phyloP scores from a whole-genome alignment of 2,797 vertebrate species.

The Parauchenoglanis punctatus region DNA sequence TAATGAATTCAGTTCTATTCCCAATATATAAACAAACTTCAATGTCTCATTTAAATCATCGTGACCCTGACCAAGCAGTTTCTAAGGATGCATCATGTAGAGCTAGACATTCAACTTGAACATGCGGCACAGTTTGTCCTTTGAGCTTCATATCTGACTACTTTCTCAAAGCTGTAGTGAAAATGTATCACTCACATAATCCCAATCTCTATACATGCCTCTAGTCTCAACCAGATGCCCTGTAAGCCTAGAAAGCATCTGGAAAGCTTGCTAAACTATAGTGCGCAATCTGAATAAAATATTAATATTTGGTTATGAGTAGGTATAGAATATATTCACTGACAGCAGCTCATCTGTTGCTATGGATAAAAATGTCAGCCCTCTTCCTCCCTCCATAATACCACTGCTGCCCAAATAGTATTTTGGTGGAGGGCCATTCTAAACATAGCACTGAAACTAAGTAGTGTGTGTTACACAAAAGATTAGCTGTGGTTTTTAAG shows the following conservation, averaged over 20 bases:
- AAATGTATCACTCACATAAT: not conserved
- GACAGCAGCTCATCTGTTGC: not conserved
- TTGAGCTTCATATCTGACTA: not conserved
- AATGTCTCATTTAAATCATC: not conserved
- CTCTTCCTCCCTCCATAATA: not conserved
- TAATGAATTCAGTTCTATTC: not conserved
- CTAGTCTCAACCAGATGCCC: not conserved
- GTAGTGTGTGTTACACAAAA: not conserved
- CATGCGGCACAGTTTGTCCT: not conserved
- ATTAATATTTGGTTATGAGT: not conserved
- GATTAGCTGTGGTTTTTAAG: not conserved
- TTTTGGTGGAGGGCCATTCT: constrained; percentile 10
- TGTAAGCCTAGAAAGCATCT: not conserved
- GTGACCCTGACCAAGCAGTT: not conserved
- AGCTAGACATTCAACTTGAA: not conserved
- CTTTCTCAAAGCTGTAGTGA: not conserved
- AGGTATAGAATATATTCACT: not conserved
- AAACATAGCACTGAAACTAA: not conserved
- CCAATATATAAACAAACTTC: not conserved
- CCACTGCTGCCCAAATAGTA: not conserved
- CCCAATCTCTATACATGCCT: not conserved
- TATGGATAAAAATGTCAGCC: not conserved
- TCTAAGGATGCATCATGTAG: no score
- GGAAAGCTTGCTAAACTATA: not conserved
- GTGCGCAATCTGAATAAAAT: not conserved